Percentiles rank a stretch among this genome's conserved stretches.
Conservation (phyloP, 2,113 vertebrate species). For the Porphyrio hochstetteri region DNA sequence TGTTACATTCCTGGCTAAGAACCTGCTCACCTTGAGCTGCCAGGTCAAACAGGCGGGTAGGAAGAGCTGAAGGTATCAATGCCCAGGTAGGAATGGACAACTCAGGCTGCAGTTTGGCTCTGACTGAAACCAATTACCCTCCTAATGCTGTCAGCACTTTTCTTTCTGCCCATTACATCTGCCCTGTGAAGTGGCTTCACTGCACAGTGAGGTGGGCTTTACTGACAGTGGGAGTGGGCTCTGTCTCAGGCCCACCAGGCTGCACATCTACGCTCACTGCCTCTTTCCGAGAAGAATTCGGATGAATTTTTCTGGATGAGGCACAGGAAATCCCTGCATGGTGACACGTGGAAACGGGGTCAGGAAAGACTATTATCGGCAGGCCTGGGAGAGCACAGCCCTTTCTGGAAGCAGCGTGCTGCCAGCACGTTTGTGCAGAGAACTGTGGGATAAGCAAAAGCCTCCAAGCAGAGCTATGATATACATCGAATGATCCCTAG, state of each 20-base stretch:
- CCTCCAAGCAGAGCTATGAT: not conserved
- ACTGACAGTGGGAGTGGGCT: not conserved
- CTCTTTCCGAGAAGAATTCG: not conserved
- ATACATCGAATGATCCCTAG: not conserved
- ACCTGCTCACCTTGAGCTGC: not conserved
- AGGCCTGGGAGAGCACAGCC: not conserved
- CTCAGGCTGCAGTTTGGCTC: not conserved
- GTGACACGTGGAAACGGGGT: not conserved
- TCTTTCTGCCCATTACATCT: not conserved
- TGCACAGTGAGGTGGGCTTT: not conserved
- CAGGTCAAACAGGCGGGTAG: not conserved
- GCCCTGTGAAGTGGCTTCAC: not conserved
- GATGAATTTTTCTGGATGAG: not conserved
- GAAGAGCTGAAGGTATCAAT: not conserved
- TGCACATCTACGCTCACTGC: rapidly evolving
- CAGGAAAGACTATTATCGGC: not conserved
- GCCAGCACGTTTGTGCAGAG: not conserved
- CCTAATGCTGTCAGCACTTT: not conserved
- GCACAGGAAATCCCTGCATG: not conserved
- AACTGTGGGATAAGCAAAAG: not conserved
- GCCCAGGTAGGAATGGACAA: not conserved
- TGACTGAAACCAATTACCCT: not conserved
- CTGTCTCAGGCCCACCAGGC: not conserved
- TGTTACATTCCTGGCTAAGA: not conserved
- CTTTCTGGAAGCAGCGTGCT: not conserved